phyloP scores from a whole-genome alignment of 2,113 vertebrate genomes.

The Cephalopholis sonnerati region DNA sequence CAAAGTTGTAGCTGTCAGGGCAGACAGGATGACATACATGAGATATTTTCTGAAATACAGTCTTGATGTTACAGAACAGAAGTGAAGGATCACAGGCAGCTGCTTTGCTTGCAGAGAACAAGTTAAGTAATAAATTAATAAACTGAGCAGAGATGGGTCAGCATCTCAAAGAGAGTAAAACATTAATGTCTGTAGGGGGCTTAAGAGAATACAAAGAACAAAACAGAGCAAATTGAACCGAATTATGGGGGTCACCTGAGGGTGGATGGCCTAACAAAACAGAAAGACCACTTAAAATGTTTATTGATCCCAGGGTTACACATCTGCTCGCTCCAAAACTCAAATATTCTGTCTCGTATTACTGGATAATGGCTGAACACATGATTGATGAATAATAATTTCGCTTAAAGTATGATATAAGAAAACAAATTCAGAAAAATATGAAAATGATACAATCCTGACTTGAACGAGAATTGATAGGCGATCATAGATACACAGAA shows the following conservation, averaged over 20 bases:
- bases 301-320: slow-evolving; percentile 12
- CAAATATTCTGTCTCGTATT: background rate
- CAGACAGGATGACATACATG: background rate
- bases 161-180: slow-evolving; percentile 6
- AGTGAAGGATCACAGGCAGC: background rate
- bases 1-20: slow-evolving; percentile 1
- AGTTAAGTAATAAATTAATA: slow-evolving; percentile 19
- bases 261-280: slow-evolving; percentile 9
- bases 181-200: background rate
- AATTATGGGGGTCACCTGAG: background rate
- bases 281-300: slow-evolving; percentile 23
- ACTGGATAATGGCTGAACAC: background rate
- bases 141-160: slow-evolving; percentile 11
- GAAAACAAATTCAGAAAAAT: slow-evolving; percentile 26
- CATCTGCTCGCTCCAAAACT: slow-evolving; percentile 4
- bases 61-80: background rate
- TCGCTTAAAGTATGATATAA: background rate
- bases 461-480: slow-evolving; percentile 45
- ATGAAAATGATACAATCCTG: slow-evolving; percentile 11
- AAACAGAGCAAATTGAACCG: background rate
- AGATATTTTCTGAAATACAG: background rate
- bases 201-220: background rate
- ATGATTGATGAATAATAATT: background rate
- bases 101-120: background rate
- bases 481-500: slow-evolving; percentile 63